phyloP scores from a whole-genome alignment of 2,113 vertebrate species.

The Micromys minutus region DNA sequence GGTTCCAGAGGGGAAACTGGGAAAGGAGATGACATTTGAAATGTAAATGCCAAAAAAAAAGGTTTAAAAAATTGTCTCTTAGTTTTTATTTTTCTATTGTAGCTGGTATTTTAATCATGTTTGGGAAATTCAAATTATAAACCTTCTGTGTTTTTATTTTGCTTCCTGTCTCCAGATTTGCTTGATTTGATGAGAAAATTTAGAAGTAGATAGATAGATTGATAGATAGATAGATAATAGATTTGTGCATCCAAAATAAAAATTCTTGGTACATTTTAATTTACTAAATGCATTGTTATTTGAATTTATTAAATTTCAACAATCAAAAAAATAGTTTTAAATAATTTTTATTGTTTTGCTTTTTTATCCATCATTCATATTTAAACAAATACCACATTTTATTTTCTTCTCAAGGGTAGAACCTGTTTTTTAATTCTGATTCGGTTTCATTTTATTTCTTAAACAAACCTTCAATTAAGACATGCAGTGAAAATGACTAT shows the following conservation, averaged over 20 bases:
- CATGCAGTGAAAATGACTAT: neutral
- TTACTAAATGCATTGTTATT: slow-evolving; percentile 21
- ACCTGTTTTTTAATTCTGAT: neutral
- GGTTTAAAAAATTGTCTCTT: too few relatives aligned
- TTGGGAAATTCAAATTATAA: neutral
- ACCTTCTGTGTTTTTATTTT: neutral
- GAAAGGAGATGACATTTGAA: too few relatives aligned
- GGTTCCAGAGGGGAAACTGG: too few relatives aligned
- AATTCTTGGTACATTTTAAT: neutral
- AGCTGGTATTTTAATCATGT: neutral
- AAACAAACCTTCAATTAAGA: neutral
- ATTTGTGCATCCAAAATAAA: neutral
- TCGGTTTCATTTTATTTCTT: neutral
- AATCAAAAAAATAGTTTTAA: neutral
- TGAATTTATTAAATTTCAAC: neutral
- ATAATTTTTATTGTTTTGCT: neutral
- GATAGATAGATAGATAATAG: too few relatives aligned
- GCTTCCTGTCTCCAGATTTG: neutral
- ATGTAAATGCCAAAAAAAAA: too few relatives aligned
- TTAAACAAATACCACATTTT: neutral
- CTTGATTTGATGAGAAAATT: slow-evolving; percentile 10
- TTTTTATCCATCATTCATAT: slow-evolving; percentile 5
- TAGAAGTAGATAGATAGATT: neutral
- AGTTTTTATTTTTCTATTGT: neutral
- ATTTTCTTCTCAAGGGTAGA: neutral